phyloP scores from a whole-genome alignment of 2,888 invertebrate species.

The Drosophila parthenogenetica region DNA sequence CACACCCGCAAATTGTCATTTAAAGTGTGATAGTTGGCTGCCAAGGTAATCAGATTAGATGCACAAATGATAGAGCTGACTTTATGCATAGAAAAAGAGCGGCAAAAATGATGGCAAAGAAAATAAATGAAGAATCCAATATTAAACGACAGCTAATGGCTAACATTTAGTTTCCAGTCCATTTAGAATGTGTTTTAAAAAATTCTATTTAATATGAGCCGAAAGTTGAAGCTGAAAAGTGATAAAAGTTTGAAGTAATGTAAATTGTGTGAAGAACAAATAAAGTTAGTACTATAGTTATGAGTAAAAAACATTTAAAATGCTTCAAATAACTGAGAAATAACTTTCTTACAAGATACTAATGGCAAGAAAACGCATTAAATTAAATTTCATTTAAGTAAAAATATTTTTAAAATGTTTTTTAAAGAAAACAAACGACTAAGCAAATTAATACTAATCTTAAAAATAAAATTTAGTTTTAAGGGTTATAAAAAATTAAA shows the following conservation, averaged over 20 bases:
- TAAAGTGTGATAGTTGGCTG: constrained; percentile 60
- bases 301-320: too few species aligned
- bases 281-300: too few species aligned
- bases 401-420: too few species aligned
- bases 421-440: too few species aligned
- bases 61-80: constrained; percentile 48
- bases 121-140: background rate
- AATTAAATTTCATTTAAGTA: too few species aligned
- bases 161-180: constrained; percentile 8
- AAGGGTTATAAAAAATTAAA: too few species aligned
- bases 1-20: constrained; percentile 51
- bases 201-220: background rate
- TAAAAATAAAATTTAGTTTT: too few species aligned
- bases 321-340: too few species aligned
- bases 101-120: background rate
- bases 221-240: background rate
- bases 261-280: too few species aligned
- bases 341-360: too few species aligned
- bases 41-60: constrained; percentile 63
- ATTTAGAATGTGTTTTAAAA: background rate
- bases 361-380: too few species aligned
- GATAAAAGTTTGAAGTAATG: background rate
- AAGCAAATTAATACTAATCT: too few species aligned
- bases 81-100: background rate
- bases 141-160: constrained; percentile 2